Evolutionary conservation across 1,140 invertebrate species (phyloP), one percentile per base, ranked within the genome.

Genomic region (Ectropis grisescens): DNA sequence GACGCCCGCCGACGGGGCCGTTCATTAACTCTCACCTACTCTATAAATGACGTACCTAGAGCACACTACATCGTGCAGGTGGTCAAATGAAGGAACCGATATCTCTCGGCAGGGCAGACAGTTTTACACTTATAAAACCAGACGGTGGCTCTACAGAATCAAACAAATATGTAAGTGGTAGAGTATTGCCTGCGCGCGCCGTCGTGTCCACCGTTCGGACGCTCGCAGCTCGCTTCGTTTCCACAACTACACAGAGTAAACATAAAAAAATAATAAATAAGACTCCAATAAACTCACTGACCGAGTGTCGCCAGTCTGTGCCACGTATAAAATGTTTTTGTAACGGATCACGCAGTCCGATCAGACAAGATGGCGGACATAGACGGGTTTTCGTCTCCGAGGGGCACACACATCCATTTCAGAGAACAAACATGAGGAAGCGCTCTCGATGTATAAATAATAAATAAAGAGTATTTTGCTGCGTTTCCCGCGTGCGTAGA

Each of bases 371-470:
- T 42, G 40, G 40, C 34, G 8, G 33, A 29, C 14, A 27, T 37
- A 28, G 35, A 19, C 16, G 16, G 16, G 16, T 4, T 4, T 19
- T 8, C 16, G 16, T 19, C 29, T 19, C 16, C n/a, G 22, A 25
- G 43, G 56, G 46, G 52, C 54, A 58, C 53, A 56, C 60, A 64
- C 66, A 68, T 71, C 70, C 62, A 71, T 71, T 68, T 58, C 67
- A 60, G 60, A 68, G 64, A 64, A 58, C 60, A 72, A 75, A 74
- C 66, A 74, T 31, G 48, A 58, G 62, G 62, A 64, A 66, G 56
- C 47, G 52, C 62, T 65, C 58, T 57, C 58, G 59, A 69, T 75
- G 70, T 66, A 76, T 76, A 75, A 71, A 75, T 75, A 70, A 72
- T 76, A 67, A 66, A 74, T 66, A 60, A 55, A 58, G 62, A 52